These are phyloP conservation scores for Phrynocephalus vlangalii DNA, from an alignment of 2,797 vertebrate genomes.

Conservation along the genomic window DNA sequence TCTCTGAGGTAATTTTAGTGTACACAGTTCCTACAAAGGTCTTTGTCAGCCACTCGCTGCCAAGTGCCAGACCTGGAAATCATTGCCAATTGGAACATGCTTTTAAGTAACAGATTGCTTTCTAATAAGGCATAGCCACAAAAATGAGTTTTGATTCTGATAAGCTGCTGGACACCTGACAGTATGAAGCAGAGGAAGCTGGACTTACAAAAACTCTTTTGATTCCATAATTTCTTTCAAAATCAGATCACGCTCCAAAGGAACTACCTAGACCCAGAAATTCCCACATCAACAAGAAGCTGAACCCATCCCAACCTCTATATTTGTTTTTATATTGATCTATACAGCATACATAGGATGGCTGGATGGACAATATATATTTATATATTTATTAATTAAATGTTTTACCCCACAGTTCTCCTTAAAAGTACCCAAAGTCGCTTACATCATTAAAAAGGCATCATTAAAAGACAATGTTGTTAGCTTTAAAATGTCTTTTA, in stretches of 20 bases:
- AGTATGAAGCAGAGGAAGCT: conserved; percentile 50
- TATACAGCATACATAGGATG: background rate
- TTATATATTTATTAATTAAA: background rate
- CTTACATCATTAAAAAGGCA: too few relatives aligned
- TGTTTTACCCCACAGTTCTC: too few relatives aligned
- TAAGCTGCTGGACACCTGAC: conserved; percentile 55
- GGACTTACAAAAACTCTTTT: conserved; percentile 57
- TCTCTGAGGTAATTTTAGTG: conserved; percentile 28
- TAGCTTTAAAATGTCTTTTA: too few relatives aligned
- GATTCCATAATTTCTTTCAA: conserved; percentile 40
- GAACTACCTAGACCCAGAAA: background rate
- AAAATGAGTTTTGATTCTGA: conserved; percentile 61
- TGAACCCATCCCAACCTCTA: too few relatives aligned
- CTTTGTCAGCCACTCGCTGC: conserved; percentile 35
- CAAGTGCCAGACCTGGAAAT: conserved; percentile 62
- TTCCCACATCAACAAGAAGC: background rate
- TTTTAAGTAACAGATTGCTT: conserved; percentile 53
- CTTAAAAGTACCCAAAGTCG: too few relatives aligned
- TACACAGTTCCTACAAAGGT: background rate
- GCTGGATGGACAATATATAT: background rate
- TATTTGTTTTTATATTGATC: background rate
- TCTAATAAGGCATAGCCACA: conserved; percentile 69
- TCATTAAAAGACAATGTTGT: too few relatives aligned
- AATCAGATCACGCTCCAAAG: background rate
- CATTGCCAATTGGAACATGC: conserved; percentile 42